phyloP scores from a whole-genome alignment of 2,888 invertebrate species.

The Drosophila bunnanda region DNA sequence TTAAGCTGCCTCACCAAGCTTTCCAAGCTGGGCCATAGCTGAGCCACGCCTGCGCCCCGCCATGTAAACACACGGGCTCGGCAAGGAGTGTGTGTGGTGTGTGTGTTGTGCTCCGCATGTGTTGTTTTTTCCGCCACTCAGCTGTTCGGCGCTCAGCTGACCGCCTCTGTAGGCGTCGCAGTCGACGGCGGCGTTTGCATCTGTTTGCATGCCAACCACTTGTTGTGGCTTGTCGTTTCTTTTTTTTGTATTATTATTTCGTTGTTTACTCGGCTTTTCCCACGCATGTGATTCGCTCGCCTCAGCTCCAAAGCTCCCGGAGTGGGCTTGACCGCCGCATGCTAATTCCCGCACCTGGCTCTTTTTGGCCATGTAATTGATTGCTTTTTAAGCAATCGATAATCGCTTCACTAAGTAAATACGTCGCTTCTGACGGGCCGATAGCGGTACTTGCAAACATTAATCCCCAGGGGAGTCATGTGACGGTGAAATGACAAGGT shows the following conservation, averaged over 20 bases:
- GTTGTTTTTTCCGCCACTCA: conserved; percentile 57
- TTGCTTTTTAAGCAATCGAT: conserved; percentile 28
- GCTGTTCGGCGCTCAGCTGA: conserved; percentile 51
- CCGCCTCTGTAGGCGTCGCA: conserved; percentile 6
- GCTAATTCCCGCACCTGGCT: conserved; percentile 11
- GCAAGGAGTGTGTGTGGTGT: not conserved
- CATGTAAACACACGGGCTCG: conserved; percentile 56
- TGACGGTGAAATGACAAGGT: not conserved
- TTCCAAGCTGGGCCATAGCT: conserved; percentile 54
- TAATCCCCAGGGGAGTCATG: conserved; percentile 3
- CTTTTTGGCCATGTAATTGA: conserved; percentile 9
- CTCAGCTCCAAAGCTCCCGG: conserved; percentile 11
- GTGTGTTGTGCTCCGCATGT: conserved; percentile 24
- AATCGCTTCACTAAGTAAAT: conserved; percentile 7
- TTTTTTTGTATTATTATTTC: too few relatives aligned
- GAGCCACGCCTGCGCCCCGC: conserved; percentile 61
- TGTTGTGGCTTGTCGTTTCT: conserved; percentile 54
- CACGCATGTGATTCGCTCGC: conserved; percentile 36
- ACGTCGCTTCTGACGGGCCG: conserved; percentile 12
- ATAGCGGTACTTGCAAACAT: conserved; percentile 3
- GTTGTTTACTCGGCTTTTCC: conserved; percentile 14
- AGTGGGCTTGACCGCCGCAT: conserved; percentile 8
- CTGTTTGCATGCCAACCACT: conserved; percentile 53
- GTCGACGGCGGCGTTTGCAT: conserved; percentile 18
- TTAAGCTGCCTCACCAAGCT: conserved; percentile 44